A percentile compares a stretch with the other conserved stretches of the same genome.
Evolutionary conservation across 2,113 vertebrate genomes (phyloP).

Genomic region (Oxygymnocypris stewartii): DNA sequence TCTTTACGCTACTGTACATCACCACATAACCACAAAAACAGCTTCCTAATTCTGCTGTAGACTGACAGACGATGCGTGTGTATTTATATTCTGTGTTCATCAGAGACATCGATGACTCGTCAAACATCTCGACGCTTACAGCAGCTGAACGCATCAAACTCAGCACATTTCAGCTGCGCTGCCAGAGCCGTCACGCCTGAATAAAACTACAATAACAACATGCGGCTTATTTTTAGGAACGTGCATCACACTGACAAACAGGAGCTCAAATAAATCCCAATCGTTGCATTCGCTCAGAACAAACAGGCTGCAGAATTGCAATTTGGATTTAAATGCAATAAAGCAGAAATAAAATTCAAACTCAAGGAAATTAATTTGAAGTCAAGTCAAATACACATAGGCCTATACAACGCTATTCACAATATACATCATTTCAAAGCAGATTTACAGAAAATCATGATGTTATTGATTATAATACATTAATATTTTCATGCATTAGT

Average conservation of each 20-base stretch:
- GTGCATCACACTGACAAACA: not conserved
- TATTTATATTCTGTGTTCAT: not conserved
- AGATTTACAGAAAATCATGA: no score
- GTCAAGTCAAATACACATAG: no score
- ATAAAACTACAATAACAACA: not conserved
- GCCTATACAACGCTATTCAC: no score
- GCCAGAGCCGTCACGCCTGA: not conserved
- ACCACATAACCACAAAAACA: constrained; percentile 17
- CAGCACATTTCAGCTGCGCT: not conserved
- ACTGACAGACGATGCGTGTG: not conserved
- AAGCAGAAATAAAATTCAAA: not conserved
- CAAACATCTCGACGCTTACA: not conserved
- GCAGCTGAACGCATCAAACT: not conserved
- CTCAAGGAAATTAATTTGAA: no score
- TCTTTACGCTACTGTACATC: not conserved
- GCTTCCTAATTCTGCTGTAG: no score
- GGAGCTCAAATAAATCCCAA: not conserved
- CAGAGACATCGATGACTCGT: not conserved
- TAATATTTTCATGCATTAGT: no score
- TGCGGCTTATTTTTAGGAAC: not conserved
- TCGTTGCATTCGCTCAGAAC: not conserved
- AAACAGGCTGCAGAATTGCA: not conserved
- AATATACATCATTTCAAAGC: no score
- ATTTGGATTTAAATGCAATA: not conserved
- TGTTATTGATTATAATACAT: no score